Conservation (phyloP, 2,888 invertebrate species). For the Andrena minutula region DNA sequence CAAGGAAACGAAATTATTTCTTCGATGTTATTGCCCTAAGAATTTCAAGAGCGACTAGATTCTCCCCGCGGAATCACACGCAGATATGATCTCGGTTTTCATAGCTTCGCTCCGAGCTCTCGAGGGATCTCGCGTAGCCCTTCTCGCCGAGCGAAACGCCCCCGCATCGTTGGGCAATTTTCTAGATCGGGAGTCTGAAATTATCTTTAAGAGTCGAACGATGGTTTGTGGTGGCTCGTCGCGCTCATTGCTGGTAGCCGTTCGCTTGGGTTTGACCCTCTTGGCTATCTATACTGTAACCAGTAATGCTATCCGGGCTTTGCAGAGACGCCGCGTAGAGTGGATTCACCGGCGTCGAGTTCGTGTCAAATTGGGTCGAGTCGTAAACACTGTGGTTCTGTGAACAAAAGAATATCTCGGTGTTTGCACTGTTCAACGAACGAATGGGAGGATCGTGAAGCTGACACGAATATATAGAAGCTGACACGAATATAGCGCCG, state of each 20-base stretch:
- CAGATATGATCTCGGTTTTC: slow-evolving; percentile 3
- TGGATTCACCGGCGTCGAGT: slow-evolving; percentile 89
- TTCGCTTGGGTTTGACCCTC: slow-evolving; percentile 80
- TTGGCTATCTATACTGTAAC: slow-evolving; percentile 86
- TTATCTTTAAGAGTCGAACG: slow-evolving; percentile 25
- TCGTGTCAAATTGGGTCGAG: slow-evolving; percentile 90
- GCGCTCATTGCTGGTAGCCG: slow-evolving; percentile 82
- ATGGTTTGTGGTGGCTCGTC: not conserved
- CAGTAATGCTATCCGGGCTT: slow-evolving; percentile 90
- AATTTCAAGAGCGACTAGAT: slow-evolving; percentile 66
- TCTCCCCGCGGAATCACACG: slow-evolving; percentile 45
- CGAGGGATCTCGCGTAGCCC: slow-evolving; percentile 26
- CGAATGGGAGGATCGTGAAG: not conserved
- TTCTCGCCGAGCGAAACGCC: slow-evolving; percentile 28
- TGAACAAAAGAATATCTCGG: slow-evolving; percentile 78
- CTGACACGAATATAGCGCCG: slow-evolving; percentile 5
- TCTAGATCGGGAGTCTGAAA: not conserved
- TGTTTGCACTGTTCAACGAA: slow-evolving; percentile 47
- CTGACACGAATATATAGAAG: not conserved
- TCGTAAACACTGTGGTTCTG: slow-evolving; percentile 91
- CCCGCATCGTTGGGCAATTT: slow-evolving; percentile 35
- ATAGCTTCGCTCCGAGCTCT: slow-evolving; percentile 7
- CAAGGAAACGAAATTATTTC: slow-evolving; percentile 42
- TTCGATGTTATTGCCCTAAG: slow-evolving; percentile 41
- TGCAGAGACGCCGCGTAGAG: slow-evolving; percentile 90